Percentiles rank a stretch among this genome's conserved stretches.
Conservation (phyloP, 1,140 invertebrate species). For the Helicoverpa armigera region DNA sequence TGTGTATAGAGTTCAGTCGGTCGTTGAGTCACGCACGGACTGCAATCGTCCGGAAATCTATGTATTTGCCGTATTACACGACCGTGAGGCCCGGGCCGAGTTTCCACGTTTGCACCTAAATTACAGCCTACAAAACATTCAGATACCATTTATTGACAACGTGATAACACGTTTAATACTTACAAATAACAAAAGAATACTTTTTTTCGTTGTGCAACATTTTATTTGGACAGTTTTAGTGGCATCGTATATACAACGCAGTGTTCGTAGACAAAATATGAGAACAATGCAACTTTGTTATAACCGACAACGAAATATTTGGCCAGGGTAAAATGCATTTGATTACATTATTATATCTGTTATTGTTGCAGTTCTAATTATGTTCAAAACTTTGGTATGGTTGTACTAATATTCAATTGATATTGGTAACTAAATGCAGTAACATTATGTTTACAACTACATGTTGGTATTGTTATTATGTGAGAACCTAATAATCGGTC, state of each 20-base stretch:
- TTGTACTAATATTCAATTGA: neutral
- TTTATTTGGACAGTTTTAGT: slow-evolving; percentile 25
- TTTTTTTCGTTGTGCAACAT: neutral
- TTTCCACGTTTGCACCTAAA: slow-evolving; percentile 51
- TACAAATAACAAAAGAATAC: slow-evolving; percentile 19
- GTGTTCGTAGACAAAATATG: slow-evolving; percentile 9
- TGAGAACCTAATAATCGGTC: neutral
- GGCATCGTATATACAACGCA: neutral
- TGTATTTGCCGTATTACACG: slow-evolving; percentile 61
- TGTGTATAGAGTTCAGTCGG: slow-evolving; percentile 48
- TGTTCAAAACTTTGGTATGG: neutral
- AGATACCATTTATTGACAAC: slow-evolving; percentile 47
- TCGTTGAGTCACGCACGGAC: slow-evolving; percentile 57
- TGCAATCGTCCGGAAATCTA: slow-evolving; percentile 63
- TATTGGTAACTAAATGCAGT: neutral
- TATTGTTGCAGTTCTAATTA: neutral
- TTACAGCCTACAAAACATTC: slow-evolving; percentile 47
- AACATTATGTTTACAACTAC: neutral
- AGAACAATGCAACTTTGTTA: slow-evolving; percentile 17
- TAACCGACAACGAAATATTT: slow-evolving; percentile 16
- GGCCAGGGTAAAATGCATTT: neutral
- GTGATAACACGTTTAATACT: slow-evolving; percentile 36
- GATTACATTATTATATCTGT: neutral
- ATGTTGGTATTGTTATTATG: neutral
- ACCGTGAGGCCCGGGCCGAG: slow-evolving; percentile 37